A percentile compares a stretch with the other conserved stretches of the same genome.
Evolutionary conservation across 2,113 vertebrate species (phyloP).

Genomic region (Pteruthius melanotis): DNA sequence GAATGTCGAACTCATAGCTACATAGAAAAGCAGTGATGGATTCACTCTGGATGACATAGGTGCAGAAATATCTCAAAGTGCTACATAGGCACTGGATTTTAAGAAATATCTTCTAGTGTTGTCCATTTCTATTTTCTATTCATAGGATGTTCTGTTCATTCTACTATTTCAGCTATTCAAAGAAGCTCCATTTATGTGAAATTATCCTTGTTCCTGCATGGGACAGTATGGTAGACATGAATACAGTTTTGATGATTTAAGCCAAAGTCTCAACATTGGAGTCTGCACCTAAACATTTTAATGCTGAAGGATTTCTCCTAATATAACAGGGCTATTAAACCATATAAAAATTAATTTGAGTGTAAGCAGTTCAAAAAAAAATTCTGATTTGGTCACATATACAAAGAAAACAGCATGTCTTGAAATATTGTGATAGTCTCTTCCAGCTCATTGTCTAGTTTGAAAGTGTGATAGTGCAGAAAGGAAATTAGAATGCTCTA

Average conservation of each 20-base stretch:
- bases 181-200: neutral
- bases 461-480: neutral
- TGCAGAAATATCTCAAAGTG: neutral
- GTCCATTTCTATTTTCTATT: neutral
- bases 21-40: neutral
- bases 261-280: neutral
- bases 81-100: neutral
- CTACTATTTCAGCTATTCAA: neutral
- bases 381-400: neutral
- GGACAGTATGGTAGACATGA: neutral
- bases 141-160: neutral
- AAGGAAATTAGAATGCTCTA: neutral
- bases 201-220: neutral
- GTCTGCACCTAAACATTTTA: neutral
- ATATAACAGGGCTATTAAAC: neutral
- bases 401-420: neutral
- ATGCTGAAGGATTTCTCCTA: neutral
- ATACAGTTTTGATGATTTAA: neutral
- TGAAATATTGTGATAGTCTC: neutral
- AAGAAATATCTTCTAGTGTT: neutral
- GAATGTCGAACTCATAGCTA: neutral
- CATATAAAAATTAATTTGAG: neutral
- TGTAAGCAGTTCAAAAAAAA: neutral
- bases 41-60: neutral
- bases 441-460: neutral